Evolutionary conservation across 1,140 invertebrate species (phyloP).

Genomic region (Habropoda laboriosa): DNA sequence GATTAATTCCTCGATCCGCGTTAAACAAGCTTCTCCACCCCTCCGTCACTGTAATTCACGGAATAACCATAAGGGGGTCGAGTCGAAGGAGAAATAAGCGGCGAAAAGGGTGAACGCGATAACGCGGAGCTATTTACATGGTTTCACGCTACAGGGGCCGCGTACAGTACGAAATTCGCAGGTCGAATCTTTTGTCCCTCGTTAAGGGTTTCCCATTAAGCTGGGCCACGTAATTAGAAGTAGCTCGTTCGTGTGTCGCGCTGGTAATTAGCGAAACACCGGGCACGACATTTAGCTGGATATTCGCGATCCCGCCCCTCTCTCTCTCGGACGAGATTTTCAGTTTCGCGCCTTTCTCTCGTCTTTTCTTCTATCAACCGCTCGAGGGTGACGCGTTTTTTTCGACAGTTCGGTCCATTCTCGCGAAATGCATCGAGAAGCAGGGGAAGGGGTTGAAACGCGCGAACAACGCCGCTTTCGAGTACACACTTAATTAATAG

Average conservation of each 20-base stretch:
- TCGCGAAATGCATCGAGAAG: neutral
- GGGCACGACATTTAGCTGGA: conserved; percentile 42
- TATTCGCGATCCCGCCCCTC: conserved; percentile 1
- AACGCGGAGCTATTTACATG: conserved; percentile 24
- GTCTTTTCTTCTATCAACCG: neutral
- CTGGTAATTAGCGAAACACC: conserved; percentile 54
- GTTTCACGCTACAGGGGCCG: conserved; percentile 18
- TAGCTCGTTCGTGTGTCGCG: conserved; percentile 50
- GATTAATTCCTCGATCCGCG: no score
- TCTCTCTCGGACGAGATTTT: neutral
- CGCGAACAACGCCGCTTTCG: neutral
- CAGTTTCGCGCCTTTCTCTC: conserved; percentile 11
- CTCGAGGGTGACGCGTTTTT: neutral
- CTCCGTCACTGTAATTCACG: neutral
- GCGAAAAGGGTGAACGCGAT: neutral
- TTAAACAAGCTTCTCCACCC: neutral
- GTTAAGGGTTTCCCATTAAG: conserved; percentile 57
- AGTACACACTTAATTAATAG: neutral
- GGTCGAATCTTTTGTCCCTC: conserved; percentile 43
- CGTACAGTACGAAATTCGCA: conserved; percentile 2
- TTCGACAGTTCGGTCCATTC: neutral
- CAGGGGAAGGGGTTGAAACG: neutral
- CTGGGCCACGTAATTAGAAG: conserved; percentile 51
- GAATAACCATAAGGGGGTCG: neutral
- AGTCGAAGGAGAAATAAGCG: neutral